A percentile compares a stretch with the other conserved stretches of the same genome.
phyloP scores from a whole-genome alignment of 1,140 invertebrate genomes.

The Calliopsis andreniformis region DNA sequence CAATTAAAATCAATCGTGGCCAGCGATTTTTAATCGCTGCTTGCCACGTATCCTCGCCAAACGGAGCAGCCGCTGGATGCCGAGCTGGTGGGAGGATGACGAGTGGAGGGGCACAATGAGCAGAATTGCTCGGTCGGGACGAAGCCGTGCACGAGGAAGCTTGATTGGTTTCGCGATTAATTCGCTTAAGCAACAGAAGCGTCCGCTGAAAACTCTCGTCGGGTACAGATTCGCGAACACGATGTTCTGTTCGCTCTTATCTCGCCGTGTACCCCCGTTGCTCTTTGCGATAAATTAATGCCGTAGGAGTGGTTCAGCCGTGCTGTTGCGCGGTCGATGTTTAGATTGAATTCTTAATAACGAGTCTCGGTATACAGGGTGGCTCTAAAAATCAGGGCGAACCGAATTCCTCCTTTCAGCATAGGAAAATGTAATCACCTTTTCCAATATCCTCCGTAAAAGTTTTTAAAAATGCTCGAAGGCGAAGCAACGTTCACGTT shows the following conservation, averaged over 20 bases:
- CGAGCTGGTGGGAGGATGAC: too few relatives aligned
- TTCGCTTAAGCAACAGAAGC: constrained; percentile 45
- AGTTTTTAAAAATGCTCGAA: too few relatives aligned
- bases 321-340: neutral
- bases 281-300: constrained; percentile 40
- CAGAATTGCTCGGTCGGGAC: constrained; percentile 5
- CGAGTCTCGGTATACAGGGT: neutral
- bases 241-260: constrained; percentile 26
- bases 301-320: constrained; percentile 14
- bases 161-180: constrained; percentile 46
- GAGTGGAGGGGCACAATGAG: neutral
- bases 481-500: too few relatives aligned
- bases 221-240: constrained; percentile 42
- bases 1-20: constrained; percentile 44
- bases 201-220: constrained; percentile 34
- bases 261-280: constrained; percentile 16
- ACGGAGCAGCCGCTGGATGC: neutral
- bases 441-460: too few relatives aligned
- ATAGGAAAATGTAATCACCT: too few relatives aligned
- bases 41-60: constrained; percentile 4
- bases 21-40: constrained; percentile 26
- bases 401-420: too few relatives aligned
- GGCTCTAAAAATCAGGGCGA: neutral
- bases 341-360: constrained; percentile 37
- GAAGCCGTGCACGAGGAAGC: constrained; percentile 36